A percentile compares a stretch with the other conserved stretches of the same genome.
phyloP scores from a whole-genome alignment of 1,140 invertebrate genomes.

The Drosophila pruinosa region DNA sequence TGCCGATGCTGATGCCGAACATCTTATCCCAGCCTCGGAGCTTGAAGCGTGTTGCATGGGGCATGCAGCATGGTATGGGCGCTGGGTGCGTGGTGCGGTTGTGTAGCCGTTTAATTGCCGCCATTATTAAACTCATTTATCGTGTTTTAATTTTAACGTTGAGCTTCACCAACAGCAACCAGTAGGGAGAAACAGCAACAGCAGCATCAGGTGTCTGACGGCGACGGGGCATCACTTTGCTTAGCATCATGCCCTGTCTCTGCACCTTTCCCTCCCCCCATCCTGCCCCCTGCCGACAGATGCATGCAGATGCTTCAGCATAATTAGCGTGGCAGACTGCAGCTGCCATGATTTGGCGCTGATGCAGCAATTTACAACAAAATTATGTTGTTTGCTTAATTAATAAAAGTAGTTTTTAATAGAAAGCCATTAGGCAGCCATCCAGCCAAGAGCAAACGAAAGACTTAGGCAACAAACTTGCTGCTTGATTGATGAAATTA shows the following conservation, averaged over 20 bases:
- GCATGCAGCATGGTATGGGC: not conserved
- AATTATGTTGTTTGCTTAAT: slow-evolving; percentile 81
- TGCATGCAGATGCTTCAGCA: slow-evolving; percentile 1
- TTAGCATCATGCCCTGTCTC: not conserved
- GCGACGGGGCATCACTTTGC: slow-evolving; percentile 24
- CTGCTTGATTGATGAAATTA: slow-evolving; percentile 30
- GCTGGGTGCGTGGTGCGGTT: slow-evolving; percentile 41
- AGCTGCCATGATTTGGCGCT: slow-evolving; percentile 73
- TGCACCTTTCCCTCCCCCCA: not conserved
- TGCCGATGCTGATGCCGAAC: slow-evolving; percentile 16
- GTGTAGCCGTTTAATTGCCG: slow-evolving; percentile 76
- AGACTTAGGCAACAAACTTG: slow-evolving; percentile 57
- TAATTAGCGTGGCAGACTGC: slow-evolving; percentile 68
- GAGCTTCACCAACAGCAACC: slow-evolving; percentile 33
- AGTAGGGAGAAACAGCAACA: slow-evolving; percentile 5
- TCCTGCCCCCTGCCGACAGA: not conserved
- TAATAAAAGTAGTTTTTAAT: slow-evolving; percentile 81
- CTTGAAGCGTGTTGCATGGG: slow-evolving; percentile 18
- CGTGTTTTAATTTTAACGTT: slow-evolving; percentile 75
- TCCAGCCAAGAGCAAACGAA: slow-evolving; percentile 26
- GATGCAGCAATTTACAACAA: slow-evolving; percentile 73
- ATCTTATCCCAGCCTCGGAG: slow-evolving; percentile 8
- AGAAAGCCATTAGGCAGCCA: slow-evolving; percentile 51
- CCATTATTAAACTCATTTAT: slow-evolving; percentile 82
- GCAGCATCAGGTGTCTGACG: slow-evolving; percentile 63